A percentile compares a stretch with the other conserved stretches of the same genome.
phyloP scores from a whole-genome alignment of 2,888 invertebrate species.

The Cataglyphis rosenhaueri region DNA sequence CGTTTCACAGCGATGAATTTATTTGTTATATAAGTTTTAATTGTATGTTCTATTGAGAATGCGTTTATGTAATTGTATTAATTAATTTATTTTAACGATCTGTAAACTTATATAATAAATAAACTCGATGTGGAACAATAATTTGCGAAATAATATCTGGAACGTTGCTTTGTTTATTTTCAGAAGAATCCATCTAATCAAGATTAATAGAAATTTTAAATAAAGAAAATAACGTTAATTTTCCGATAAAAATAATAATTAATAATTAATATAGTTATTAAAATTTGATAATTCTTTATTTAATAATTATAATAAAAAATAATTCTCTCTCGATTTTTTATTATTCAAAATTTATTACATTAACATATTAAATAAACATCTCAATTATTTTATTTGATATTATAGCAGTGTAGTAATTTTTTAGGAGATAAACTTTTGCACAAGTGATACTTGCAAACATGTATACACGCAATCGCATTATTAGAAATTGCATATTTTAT shows the following conservation, averaged over 20 bases:
- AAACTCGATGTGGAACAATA: not conserved
- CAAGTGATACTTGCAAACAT: not conserved
- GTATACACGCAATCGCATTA: not conserved
- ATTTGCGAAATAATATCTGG: not conserved
- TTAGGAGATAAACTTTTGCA: not conserved
- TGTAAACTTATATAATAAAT: conserved; percentile 8
- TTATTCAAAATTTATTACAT: not conserved
- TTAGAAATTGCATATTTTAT: conserved; percentile 18
- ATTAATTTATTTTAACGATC: conserved; percentile 1
- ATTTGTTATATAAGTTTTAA: conserved; percentile 1
- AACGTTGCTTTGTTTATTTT: not conserved
- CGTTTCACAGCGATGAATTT: conserved; percentile 5
- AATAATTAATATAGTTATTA: not conserved
- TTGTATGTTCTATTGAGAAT: not conserved
- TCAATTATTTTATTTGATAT: not conserved
- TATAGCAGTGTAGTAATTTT: not conserved
- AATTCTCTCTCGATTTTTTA: not conserved
- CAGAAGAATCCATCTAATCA: not conserved
- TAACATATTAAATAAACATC: not conserved
- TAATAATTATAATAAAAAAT: not conserved
- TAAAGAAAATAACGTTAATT: not conserved
- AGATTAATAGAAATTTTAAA: not conserved
- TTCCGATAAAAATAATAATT: not conserved
- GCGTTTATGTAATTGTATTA: not conserved
- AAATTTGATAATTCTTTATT: not conserved